Percentiles rank a stretch among this genome's conserved stretches.
Conservation (phyloP, 2,888 invertebrate genomes). For the Lagria hirta region DNA sequence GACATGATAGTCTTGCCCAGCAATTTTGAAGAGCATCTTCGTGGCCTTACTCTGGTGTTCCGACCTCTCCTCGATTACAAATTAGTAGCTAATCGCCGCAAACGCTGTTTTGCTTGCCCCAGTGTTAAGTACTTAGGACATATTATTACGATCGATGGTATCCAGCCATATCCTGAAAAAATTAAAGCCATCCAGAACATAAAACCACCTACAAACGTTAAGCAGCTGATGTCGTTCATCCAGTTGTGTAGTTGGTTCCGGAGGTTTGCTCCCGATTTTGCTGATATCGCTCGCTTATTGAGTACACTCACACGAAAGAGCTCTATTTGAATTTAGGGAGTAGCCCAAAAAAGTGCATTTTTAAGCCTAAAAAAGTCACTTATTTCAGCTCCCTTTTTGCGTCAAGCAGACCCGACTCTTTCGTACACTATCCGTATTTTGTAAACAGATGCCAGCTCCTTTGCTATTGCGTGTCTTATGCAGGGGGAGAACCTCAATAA, state of each 20-base stretch:
- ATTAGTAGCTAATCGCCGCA: slow-evolving; percentile 29
- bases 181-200: slow-evolving; percentile 26
- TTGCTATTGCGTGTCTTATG: slow-evolving; percentile 31
- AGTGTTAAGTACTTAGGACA: slow-evolving; percentile 32
- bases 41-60: slow-evolving; percentile 29
- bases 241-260: slow-evolving; percentile 35
- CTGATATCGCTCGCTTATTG: slow-evolving; percentile 6
- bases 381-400: slow-evolving; percentile 32
- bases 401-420: slow-evolving; percentile 27
- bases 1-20: slow-evolving; percentile 35
- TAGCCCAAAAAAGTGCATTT: slow-evolving; percentile 22
- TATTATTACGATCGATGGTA: slow-evolving; percentile 26
- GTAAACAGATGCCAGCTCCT: slow-evolving; percentile 37
- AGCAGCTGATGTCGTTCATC: slow-evolving; percentile 29
- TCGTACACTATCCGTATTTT: slow-evolving; percentile 35
- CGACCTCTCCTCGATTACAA: slow-evolving; percentile 24
- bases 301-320: slow-evolving; percentile 9
- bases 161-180: slow-evolving; percentile 29
- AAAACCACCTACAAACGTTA: slow-evolving; percentile 25
- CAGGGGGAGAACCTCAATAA: slow-evolving; percentile 31
- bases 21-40: slow-evolving; percentile 31
- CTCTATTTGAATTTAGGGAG: slow-evolving; percentile 10
- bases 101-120: slow-evolving; percentile 30
- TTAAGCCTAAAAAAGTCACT: slow-evolving; percentile 30
- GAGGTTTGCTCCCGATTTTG: slow-evolving; percentile 22